Evolutionary conservation across 2,113 vertebrate genomes (phyloP), one percentile per base, ranked within the genome.

Genomic region (Oxygymnocypris stewartii): DNA sequence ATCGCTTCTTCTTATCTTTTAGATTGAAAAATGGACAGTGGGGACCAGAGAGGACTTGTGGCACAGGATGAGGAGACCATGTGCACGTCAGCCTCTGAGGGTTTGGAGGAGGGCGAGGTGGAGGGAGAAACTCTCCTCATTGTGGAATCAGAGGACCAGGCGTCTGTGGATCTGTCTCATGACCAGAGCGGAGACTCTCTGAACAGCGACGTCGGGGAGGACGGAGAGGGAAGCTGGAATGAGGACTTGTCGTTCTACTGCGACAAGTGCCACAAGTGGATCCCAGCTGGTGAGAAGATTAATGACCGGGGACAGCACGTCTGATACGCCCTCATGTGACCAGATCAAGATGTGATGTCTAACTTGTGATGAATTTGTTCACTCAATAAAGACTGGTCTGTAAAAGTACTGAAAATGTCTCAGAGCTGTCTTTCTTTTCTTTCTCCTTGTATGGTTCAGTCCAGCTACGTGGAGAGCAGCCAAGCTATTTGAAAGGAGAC

Each of bases 251-350:
- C 96, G 47, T 99, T 97, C 91, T 97, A 98, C 94, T 99, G 98
- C 0, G 97, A 99, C 88, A 98, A 96, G 91, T 99, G 98, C 90
- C 97, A 98, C 86, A 99, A 98, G 89, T 99, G 98, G 98, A 96
- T 98, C 79, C 96, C 97, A 7, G 92, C 96, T 90, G 96, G 98
- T 99, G 95, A 95, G 96, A 82, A 76, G 79, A 63, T 12, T 6
- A 6, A 8, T 23, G 25, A 35, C 18, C 25, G 44, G 44, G 44
- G 59, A n/a, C 28, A 49, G 9, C 42, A 59, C 31, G 35, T 69
- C 37, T 37, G 59, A 69, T 37, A 51, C 9, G 0, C 6, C 44
- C 8, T 84, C 18, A 37, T 69, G 61, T 42, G 13, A 67, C 14
- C 11, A n/a, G 37, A 16, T 20, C 61, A 2, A 28, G 16, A n/a